A percentile compares a stretch with the other conserved stretches of the same genome.
Conservation (phyloP, 35 echinoderm and acorn worm species). For the Lytechinus variegatus region DNA sequence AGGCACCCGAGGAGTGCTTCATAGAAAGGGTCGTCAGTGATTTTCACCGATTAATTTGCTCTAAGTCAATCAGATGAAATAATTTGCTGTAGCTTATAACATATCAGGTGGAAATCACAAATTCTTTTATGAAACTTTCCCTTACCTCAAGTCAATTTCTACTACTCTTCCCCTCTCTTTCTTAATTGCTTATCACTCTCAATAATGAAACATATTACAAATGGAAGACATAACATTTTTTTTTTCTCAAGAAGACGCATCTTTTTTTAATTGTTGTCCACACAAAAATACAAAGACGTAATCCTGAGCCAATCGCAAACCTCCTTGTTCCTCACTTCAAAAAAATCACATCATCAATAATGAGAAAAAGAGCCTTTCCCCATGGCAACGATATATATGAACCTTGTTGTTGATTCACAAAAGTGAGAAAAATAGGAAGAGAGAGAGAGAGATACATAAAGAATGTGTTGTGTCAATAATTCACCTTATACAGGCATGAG, state of each 20-base stretch:
- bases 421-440: conserved; percentile 32
- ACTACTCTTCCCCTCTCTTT: not conserved
- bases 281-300: conserved; percentile 49
- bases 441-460: conserved; percentile 23
- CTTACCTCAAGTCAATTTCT: too few relatives aligned
- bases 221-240: not conserved
- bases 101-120: too few relatives aligned
- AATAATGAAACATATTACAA: not conserved
- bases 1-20: too few relatives aligned
- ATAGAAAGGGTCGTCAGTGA: too few relatives aligned
- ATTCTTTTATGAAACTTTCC: too few relatives aligned
- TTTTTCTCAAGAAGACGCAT: conserved; percentile 42
- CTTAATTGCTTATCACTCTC: not conserved
- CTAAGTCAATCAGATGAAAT: too few relatives aligned
- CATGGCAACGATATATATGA: not conserved
- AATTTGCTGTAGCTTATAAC: too few relatives aligned
- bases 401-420: not conserved
- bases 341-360: conserved; percentile 50
- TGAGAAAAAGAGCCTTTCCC: conserved; percentile 19
- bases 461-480: conserved; percentile 5
- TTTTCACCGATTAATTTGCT: too few relatives aligned
- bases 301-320: conserved; percentile 40
- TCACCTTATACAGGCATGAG: conserved; percentile 29
- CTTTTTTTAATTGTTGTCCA: conserved; percentile 40
- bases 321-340: conserved; percentile 43